Percentiles rank a stretch among this genome's conserved stretches.
Evolutionary conservation across 2,797 vertebrate species (phyloP).

Genomic region (Cossypha caffra): DNA sequence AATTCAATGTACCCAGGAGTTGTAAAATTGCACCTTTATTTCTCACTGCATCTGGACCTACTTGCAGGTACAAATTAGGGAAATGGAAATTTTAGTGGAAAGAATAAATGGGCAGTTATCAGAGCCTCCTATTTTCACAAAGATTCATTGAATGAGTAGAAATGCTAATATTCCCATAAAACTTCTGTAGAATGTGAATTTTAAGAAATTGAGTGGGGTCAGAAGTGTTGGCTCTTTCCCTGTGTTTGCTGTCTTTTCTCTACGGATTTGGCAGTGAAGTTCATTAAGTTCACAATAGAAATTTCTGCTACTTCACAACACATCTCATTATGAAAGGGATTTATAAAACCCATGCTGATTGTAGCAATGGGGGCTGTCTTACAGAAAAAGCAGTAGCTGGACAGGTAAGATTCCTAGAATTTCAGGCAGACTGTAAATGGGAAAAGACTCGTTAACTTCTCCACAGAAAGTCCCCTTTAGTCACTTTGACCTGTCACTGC

Average conservation of each 20-base stretch:
- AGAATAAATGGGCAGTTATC: background rate
- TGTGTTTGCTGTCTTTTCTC: conserved; percentile 19
- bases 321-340: conserved; percentile 47
- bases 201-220: background rate
- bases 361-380: conserved; percentile 23
- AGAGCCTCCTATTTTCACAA: background rate
- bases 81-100: background rate
- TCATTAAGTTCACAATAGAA: conserved; percentile 26
- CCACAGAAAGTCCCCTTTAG: background rate
- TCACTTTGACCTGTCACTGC: background rate
- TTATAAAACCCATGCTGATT: conserved; percentile 55
- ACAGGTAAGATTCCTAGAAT: conserved; percentile 42
- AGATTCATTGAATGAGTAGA: background rate
- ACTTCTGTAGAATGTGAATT: background rate
- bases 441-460: background rate
- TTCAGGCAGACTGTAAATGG: background rate
- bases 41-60: background rate
- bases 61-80: background rate
- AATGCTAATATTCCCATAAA: background rate
- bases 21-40: background rate
- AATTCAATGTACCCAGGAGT: background rate
- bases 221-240: conserved; percentile 7
- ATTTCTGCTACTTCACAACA: conserved; percentile 39
- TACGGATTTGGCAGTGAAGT: background rate
- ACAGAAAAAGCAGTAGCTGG: background rate